phyloP scores from a whole-genome alignment of 2,797 vertebrate species.

The Monodelphis domestica region DNA sequence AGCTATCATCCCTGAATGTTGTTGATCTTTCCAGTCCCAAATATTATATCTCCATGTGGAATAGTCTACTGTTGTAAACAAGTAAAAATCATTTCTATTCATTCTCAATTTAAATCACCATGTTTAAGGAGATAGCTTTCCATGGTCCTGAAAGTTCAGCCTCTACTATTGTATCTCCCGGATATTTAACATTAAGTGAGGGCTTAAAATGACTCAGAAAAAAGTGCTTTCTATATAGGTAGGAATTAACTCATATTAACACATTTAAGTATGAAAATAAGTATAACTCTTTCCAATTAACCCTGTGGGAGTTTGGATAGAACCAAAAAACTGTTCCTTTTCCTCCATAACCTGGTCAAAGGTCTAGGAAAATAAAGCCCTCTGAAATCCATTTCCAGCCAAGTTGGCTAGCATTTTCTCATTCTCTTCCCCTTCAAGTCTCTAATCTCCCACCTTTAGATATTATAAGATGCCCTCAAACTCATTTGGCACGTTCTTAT shows the following conservation, averaged over 20 bases:
- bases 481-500: not conserved
- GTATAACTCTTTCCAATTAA: not conserved
- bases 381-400: not conserved
- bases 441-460: not conserved
- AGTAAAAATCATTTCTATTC: constrained; percentile 21
- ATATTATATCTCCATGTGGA: constrained; percentile 1
- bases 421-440: not conserved
- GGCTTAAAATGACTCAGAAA: not conserved
- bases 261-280: not conserved
- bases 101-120: not conserved
- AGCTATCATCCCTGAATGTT: not conserved
- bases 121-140: not conserved
- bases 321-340: too few species aligned
- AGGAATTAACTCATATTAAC: not conserved
- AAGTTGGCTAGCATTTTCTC: not conserved
- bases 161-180: not conserved
- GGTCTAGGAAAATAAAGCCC: not conserved
- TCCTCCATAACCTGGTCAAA: not conserved
- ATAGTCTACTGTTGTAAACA: constrained; percentile 6
- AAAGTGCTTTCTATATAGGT: not conserved
- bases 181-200: not conserved
- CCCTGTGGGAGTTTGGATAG: too few species aligned
- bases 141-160: not conserved
- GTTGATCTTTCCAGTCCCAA: not conserved
- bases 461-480: not conserved